Evolutionary conservation across 2,888 invertebrate species (phyloP).

Genomic region (Parnassius smintheus): DNA sequence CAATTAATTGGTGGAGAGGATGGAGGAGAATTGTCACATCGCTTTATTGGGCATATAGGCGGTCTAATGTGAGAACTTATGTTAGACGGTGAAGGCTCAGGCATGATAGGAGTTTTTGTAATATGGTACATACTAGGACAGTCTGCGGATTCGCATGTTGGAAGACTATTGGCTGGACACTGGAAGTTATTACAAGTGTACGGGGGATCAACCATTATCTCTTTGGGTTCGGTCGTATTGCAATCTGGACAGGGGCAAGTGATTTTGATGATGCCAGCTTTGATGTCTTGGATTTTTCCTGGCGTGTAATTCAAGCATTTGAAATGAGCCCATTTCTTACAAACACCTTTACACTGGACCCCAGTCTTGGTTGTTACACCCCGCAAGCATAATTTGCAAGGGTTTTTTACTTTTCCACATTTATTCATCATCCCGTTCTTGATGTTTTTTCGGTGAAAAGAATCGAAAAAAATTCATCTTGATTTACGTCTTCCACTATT

Average conservation of each 20-base stretch:
- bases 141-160: conserved; percentile 30
- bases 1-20: conserved; percentile 15
- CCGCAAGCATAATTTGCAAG: conserved; percentile 53
- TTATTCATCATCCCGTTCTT: conserved; percentile 30
- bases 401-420: conserved; percentile 45
- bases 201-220: conserved; percentile 34
- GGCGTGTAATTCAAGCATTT: conserved; percentile 52
- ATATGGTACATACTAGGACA: conserved; percentile 33
- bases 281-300: conserved; percentile 53
- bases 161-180: conserved; percentile 39
- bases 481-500: conserved; percentile 4
- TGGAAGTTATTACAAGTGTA: conserved; percentile 36
- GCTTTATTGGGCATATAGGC: conserved; percentile 18
- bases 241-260: conserved; percentile 58
- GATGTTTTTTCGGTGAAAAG: conserved; percentile 16
- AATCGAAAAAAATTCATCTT: conserved; percentile 28
- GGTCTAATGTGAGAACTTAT: conserved; percentile 16
- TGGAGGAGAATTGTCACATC: conserved; percentile 15
- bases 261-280: conserved; percentile 47
- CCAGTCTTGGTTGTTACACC: conserved; percentile 48
- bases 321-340: conserved; percentile 57
- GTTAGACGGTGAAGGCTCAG: conserved; percentile 20
- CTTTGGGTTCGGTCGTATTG: conserved; percentile 34
- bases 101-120: conserved; percentile 14
- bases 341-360: conserved; percentile 56